Percentiles rank a stretch among this genome's conserved stretches.
Conservation (phyloP, 1,140 invertebrate genomes). For the Saxidomus purpurata region DNA sequence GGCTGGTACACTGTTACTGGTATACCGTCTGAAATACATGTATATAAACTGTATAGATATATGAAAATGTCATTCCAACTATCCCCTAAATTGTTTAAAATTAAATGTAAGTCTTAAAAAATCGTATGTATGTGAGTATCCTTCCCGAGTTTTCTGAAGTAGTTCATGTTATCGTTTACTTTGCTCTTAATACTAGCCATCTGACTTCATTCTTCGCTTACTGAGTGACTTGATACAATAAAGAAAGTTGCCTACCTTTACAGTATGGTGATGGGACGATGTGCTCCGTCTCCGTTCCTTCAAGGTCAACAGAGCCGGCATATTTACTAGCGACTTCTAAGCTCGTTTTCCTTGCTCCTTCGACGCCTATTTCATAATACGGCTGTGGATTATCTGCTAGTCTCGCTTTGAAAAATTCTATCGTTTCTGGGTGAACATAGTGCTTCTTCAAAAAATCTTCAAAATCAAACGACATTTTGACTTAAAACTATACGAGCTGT, state of each 20-base stretch:
- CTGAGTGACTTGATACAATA: no score
- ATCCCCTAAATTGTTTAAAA: no score
- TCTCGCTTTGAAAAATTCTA: conserved; percentile 48
- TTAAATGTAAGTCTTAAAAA: no score
- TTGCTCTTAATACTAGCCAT: no score
- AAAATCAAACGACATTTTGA: conserved; percentile 57
- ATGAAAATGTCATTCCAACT: no score
- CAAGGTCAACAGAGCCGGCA: conserved; percentile 36
- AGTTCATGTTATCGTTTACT: no score
- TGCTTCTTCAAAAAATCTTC: conserved; percentile 52
- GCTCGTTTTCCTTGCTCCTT: conserved; percentile 39
- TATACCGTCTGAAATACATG: conserved; percentile 55
- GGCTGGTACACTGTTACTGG: conserved; percentile 53
- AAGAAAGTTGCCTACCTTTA: no score
- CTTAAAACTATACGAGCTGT: not conserved
- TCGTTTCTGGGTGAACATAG: conserved; percentile 48
- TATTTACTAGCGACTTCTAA: conserved; percentile 25
- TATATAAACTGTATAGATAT: no score
- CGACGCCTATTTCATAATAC: conserved; percentile 55
- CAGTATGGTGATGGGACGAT: conserved; percentile 41
- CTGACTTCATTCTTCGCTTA: no score
- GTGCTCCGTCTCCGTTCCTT: conserved; percentile 35
- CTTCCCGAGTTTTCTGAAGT: no score
- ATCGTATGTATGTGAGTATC: no score
- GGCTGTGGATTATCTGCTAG: conserved; percentile 35